Evolutionary conservation across 2,113 vertebrate species (phyloP), one percentile per base, ranked within the genome.

Genomic region (Penelope pileata): DNA sequence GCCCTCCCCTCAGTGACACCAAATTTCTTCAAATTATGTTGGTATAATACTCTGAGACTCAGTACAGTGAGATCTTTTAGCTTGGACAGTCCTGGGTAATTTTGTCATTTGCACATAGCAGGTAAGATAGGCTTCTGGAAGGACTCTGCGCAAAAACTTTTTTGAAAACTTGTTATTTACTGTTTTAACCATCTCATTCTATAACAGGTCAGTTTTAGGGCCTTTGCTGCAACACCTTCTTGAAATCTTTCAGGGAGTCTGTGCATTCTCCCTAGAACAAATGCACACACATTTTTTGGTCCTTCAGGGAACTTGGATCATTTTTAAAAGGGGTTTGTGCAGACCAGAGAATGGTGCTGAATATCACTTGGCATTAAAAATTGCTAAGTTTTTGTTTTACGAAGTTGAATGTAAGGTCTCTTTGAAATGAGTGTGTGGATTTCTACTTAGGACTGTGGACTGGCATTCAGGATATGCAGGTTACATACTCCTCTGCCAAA

Each of bases 401-500:
- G 47, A 24, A 53, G 47, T 36, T 92, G 70, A 48, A 74, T 59
- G 54, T 59, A 72, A 76, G 67, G 45, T 34, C 15, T 56, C 85
- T 80, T 87, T 43, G 36, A 60, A 76, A 75, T n/a, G 13, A 68
- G 27, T 74, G 16, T 0, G 0, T 68, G 40, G n/a, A 19, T 88
- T 84, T 83, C n/a, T 78, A 9, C 29, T 63, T 59, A 40, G 47
- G 64, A 27, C 38, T 1, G 1, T 38, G 42, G 38, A 50, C 63
- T 75, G 74, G 58, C 68, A 48, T 88, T 84, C 77, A 79, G 51
- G 69, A 59, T 75, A 75, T 16, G n/a, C 64, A 83, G 47, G 69
- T 50, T 86, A 19, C 68, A 19, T 53, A 7, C 17, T 69, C 2
- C 34, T 70, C 32, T 93, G 83, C 62, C 78, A 79, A 72, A 93